Conservation (phyloP, 2,888 invertebrate species). For the Idaea aversata region DNA sequence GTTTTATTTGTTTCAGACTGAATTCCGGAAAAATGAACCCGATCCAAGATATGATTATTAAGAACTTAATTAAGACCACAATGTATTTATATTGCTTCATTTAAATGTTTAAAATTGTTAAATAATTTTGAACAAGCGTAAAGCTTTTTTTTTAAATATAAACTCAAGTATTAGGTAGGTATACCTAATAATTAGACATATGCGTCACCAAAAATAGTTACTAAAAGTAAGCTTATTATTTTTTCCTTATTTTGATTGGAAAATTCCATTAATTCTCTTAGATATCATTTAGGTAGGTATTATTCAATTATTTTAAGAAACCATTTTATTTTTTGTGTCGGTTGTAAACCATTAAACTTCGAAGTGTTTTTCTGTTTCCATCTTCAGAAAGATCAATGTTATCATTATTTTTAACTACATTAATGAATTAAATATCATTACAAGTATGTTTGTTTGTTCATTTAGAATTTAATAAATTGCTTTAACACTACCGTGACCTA, state of each 20-base stretch:
- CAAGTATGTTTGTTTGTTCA: slow-evolving; percentile 6
- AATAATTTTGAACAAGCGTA: too few relatives aligned
- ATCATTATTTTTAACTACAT: slow-evolving; percentile 9
- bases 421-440: slow-evolving; percentile 14
- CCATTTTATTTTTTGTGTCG: neutral
- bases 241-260: neutral
- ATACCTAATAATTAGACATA: neutral
- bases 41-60: slow-evolving; percentile 28
- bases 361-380: neutral
- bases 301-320: neutral
- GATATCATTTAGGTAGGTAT: neutral
- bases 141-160: too few relatives aligned
- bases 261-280: neutral
- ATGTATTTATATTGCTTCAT: neutral
- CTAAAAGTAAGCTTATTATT: neutral
- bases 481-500: too few relatives aligned
- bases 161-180: neutral
- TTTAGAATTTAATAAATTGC: neutral
- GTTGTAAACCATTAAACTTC: neutral
- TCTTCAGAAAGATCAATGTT: neutral
- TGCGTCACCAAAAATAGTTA: neutral
- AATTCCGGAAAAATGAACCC: slow-evolving; percentile 28
- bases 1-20: slow-evolving; percentile 33
- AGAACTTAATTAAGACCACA: neutral
- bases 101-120: too few relatives aligned